phyloP scores from a whole-genome alignment of 2,888 invertebrate genomes.

The Arctia plantaginis region DNA sequence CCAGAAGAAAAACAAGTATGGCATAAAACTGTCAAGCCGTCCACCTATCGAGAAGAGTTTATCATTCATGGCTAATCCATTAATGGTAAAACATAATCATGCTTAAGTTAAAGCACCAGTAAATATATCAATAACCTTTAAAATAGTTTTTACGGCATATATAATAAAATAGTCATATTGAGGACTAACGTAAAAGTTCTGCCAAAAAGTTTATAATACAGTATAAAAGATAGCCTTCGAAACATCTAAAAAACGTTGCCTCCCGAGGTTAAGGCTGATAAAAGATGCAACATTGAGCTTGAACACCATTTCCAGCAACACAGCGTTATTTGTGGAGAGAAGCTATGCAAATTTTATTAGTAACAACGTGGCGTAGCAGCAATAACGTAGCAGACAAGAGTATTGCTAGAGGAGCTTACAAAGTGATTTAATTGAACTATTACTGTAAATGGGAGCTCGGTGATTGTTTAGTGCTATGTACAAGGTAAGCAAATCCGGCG shows the following conservation, averaged over 20 bases:
- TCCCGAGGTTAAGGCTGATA: conserved; percentile 48
- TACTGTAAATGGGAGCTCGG: conserved; percentile 11
- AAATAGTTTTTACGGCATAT: conserved; percentile 38
- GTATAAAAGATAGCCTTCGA: conserved; percentile 30
- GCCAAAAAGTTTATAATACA: conserved; percentile 40
- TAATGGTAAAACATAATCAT: conserved; percentile 29
- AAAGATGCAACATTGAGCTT: conserved; percentile 53
- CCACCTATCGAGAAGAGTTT: conserved; percentile 4
- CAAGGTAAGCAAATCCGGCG: conserved; percentile 16
- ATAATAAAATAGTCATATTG: conserved; percentile 31
- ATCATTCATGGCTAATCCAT: conserved; percentile 31
- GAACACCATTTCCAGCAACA: conserved; percentile 30
- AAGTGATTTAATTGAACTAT: conserved; percentile 22
- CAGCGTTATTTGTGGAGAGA: conserved; percentile 35
- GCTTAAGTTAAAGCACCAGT: conserved; percentile 26
- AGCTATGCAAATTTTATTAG: conserved; percentile 56
- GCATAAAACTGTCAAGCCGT: neutral
- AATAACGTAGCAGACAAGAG: conserved; percentile 29
- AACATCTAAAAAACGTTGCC: conserved; percentile 32
- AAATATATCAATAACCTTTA: conserved; percentile 28
- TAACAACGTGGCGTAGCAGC: conserved; percentile 33
- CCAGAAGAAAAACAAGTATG: too few relatives aligned
- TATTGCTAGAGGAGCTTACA: conserved; percentile 21
- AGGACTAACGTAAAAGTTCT: conserved; percentile 26
- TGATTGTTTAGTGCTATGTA: conserved; percentile 27